phyloP scores from a whole-genome alignment of 2,797 vertebrate genomes.

The Molossus molossus region DNA sequence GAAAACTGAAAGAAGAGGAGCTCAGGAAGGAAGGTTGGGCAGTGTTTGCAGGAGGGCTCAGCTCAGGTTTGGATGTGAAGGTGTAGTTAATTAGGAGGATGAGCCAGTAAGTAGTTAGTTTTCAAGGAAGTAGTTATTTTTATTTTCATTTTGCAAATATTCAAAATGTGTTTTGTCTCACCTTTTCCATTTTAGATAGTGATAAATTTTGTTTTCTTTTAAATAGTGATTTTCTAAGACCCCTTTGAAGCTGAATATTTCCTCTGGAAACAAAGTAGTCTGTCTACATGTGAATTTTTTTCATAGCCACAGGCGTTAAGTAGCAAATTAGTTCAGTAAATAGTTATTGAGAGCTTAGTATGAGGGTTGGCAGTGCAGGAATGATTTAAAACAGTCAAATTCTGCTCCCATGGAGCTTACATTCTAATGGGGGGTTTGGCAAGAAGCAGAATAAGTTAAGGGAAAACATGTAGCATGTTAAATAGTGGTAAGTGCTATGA shows the following conservation, averaged over 20 bases:
- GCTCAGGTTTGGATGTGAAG: too few species aligned
- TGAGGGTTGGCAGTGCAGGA: background rate
- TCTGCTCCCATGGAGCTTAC: background rate
- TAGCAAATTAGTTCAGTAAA: background rate
- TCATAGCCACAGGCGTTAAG: background rate
- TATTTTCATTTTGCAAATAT: background rate
- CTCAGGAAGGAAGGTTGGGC: background rate
- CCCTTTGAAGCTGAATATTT: background rate
- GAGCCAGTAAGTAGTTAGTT: background rate
- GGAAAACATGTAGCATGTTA: background rate
- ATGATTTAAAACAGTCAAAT: background rate
- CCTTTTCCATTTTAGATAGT: background rate
- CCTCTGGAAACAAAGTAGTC: background rate
- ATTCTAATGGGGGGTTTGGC: background rate
- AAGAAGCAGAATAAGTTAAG: background rate
- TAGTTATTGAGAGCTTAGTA: background rate
- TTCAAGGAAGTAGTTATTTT: background rate
- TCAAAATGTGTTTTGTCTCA: background rate
- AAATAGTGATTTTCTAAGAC: background rate
- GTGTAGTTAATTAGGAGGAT: background rate
- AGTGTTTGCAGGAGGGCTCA: background rate
- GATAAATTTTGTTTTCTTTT: background rate
- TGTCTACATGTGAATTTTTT: background rate
- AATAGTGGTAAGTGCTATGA: background rate
- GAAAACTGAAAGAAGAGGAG: background rate